Conservation (phyloP, 1,140 invertebrate species). For the Sycophila sp. region DNA sequence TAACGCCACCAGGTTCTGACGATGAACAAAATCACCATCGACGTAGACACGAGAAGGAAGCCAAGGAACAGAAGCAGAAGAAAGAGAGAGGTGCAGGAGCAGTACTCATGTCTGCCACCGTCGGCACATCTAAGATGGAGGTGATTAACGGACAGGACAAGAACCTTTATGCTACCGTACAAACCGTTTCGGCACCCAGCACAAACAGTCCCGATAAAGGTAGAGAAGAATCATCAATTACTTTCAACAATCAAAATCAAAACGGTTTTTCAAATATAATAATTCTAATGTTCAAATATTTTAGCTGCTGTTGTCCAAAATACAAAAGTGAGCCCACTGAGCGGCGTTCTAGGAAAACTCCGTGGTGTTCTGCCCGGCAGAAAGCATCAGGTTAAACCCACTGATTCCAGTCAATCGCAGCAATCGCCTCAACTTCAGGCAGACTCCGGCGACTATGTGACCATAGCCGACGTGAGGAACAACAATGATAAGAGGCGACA, state of each 20-base stretch:
- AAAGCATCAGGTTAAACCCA: constrained; percentile 49
- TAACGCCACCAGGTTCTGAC: constrained; percentile 87
- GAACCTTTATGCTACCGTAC: constrained; percentile 68
- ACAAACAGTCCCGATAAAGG: neutral
- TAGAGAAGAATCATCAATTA: neutral
- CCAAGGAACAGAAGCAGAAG: constrained; percentile 41
- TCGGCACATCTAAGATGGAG: constrained; percentile 65
- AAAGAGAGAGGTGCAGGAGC: constrained; percentile 44
- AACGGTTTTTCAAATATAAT: neutral
- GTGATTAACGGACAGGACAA: constrained; percentile 67
- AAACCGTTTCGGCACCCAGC: constrained; percentile 50
- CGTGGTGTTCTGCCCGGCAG: constrained; percentile 60
- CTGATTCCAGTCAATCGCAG: constrained; percentile 46
- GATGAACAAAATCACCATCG: constrained; percentile 74
- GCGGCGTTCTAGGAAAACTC: constrained; percentile 61
- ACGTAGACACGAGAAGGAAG: constrained; percentile 75
- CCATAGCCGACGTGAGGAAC: constrained; percentile 82
- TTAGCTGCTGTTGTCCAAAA: constrained; percentile 3
- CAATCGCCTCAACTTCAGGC: neutral
- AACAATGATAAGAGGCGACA: constrained; percentile 72
- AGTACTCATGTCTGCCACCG: constrained; percentile 59
- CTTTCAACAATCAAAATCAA: neutral
- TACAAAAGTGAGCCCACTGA: constrained; percentile 51
- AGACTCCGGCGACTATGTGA: constrained; percentile 83
- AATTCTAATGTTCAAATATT: neutral